Percentiles rank a stretch among this genome's conserved stretches.
These are phyloP conservation scores for Axis porcinus DNA, from an alignment of 2,113 vertebrate species.

Conservation along the genomic window DNA sequence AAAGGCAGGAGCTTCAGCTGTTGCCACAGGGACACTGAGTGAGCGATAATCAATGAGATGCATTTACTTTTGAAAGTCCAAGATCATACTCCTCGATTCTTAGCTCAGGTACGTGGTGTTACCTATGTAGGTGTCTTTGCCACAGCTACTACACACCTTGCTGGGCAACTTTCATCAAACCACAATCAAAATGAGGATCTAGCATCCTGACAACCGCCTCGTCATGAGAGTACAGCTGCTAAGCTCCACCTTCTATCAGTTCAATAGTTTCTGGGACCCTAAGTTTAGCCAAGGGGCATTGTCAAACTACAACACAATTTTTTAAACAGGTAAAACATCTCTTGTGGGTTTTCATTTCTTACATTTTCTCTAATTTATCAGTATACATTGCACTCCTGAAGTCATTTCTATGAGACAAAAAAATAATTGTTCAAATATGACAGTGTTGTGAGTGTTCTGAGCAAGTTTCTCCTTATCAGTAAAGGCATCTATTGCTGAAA, in stretches of 20 bases:
- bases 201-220: not conserved
- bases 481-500: constrained; percentile 46
- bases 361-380: constrained; percentile 33
- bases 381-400: not conserved
- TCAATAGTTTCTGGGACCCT: not conserved
- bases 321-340: not conserved
- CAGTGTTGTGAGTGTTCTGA: not conserved
- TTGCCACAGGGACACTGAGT: not conserved
- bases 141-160: too few relatives aligned
- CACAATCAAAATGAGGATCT: not conserved
- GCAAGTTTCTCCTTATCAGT: not conserved
- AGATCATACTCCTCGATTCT: too few relatives aligned
- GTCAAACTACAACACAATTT: not conserved
- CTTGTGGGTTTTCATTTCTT: not conserved
- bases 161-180: not conserved
- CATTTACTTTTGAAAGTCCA: not conserved
- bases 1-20: not conserved
- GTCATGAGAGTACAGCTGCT: fast-evolving
- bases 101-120: not conserved
- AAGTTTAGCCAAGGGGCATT: not conserved
- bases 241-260: not conserved
- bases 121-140: not conserved
- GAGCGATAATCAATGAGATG: fast-evolving
- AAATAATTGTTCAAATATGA: not conserved
- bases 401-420: not conserved